These are phyloP conservation scores for Apodemus speciosus DNA, from an alignment of 2,113 vertebrate species.

Conservation along the genomic window DNA sequence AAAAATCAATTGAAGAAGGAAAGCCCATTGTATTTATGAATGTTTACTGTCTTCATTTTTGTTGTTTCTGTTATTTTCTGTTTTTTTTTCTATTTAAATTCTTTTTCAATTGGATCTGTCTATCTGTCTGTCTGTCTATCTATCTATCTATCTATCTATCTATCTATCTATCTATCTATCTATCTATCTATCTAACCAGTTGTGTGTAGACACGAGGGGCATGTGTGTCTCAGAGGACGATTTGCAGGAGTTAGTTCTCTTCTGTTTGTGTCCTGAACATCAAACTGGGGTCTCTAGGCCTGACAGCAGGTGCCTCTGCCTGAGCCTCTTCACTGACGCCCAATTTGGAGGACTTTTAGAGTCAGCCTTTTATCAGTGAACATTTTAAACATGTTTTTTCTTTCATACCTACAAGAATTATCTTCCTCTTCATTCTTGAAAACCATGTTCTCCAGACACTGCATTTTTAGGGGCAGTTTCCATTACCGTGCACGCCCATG, in stretches of 20 bases:
- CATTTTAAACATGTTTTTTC: not conserved
- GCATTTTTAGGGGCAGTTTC: not conserved
- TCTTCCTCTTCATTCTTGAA: not conserved
- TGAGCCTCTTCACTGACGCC: not conserved
- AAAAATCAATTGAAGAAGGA: not conserved
- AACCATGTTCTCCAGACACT: not conserved
- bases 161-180: not conserved
- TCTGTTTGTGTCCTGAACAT: not conserved
- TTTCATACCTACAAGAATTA: not conserved
- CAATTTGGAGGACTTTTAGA: not conserved
- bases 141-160: no score
- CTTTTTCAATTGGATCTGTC: not conserved
- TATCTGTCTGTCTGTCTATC: no score
- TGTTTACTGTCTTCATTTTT: not conserved
- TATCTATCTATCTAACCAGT: not conserved
- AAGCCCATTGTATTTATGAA: not conserved
- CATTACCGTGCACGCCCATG: not conserved
- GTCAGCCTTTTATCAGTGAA: not conserved
- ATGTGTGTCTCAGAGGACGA: not conserved
- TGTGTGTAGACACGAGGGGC: not conserved
- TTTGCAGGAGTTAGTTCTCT: not conserved
- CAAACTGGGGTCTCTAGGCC: not conserved
- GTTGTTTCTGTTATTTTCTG: not conserved
- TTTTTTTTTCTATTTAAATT: not conserved
- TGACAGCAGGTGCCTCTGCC: not conserved